phyloP scores from a whole-genome alignment of 2,113 vertebrate species.

The Ariopsis seemanni region DNA sequence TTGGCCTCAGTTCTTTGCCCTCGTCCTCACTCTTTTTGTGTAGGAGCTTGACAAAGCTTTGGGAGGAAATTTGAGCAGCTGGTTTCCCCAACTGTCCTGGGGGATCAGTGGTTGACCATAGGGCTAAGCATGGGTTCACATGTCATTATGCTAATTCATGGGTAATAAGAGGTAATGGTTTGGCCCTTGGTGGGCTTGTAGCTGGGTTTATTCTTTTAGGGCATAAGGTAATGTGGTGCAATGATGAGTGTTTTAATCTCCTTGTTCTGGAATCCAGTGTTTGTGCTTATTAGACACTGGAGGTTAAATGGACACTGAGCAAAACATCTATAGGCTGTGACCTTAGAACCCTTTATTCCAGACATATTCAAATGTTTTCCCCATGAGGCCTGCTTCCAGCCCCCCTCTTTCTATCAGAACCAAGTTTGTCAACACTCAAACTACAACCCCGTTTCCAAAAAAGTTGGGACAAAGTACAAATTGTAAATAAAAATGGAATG shows the following conservation, averaged over 20 bases:
- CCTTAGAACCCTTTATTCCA: neutral
- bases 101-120: neutral
- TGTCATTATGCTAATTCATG: conserved; percentile 34
- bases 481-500: too few relatives aligned
- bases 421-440: neutral
- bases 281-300: neutral
- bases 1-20: neutral
- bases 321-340: neutral
- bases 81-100: conserved; percentile 6
- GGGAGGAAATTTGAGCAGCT: conserved; percentile 28
- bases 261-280: neutral
- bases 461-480: too few relatives aligned
- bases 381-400: neutral
- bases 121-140: conserved; percentile 1
- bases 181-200: conserved; percentile 26
- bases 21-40: neutral
- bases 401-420: neutral
- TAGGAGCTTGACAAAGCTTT: conserved; percentile 27
- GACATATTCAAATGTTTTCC: neutral
- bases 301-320: conserved; percentile 33
- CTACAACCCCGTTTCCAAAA: neutral
- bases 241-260: conserved; percentile 3
- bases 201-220: conserved; percentile 13
- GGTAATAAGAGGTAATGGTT: conserved; percentile 34
- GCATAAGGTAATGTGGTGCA: conserved; percentile 27